Base-by-base conservation (phyloP, 2,888 invertebrate genomes). In the Lasius platythorax region DNA sequence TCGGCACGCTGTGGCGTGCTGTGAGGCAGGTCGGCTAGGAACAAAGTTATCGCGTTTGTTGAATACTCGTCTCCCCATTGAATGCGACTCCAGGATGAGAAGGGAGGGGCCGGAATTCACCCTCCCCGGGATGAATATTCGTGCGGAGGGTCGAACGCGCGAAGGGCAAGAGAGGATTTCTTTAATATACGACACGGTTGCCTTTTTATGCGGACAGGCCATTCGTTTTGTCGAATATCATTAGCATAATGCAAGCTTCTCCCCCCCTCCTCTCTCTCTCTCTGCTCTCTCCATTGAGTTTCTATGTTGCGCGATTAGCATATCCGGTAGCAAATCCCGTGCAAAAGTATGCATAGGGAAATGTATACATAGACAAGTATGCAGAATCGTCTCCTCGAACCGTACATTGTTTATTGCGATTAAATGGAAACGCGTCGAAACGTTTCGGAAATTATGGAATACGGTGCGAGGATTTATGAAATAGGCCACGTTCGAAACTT, bases 171-270 rank as follows among this genome's bases (percentile, higher is more conserved):
- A n/a, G 63, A 40, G 15, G 86, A 85, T 86, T 86, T 58, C 85
- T 88, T 87, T 90, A 90, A 92, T 87, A 84, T 89, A 89, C 76
- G 89, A 88, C 88, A 90, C 86, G 82, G 79, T 82, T 84, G 61
- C 74, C 86, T 87, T 86, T 89, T 91, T 85, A 85, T 70, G 81
- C 64, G 82, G 56, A 72, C 76, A 66, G 76, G 56, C 78, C 88
- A 90, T 90, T 91, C 87, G 87, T 89, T 89, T 79, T 72, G 23
- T 53, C 82, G 70, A 84, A 73, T 82, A 70, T 84, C 86, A 76
- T 79, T 74, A 82, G 85, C 85, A 73, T 56, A 73, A 83, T 89
- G 64, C 68, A 37, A 46, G 8, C 3, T 43, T 46, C 40, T 67
- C 33, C 33, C 6, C 2, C 33, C 56, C 30, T 58, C 15, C 15